Evolutionary conservation across 2,113 vertebrate species (phyloP).

Genomic region (Antechinus stuartii): DNA sequence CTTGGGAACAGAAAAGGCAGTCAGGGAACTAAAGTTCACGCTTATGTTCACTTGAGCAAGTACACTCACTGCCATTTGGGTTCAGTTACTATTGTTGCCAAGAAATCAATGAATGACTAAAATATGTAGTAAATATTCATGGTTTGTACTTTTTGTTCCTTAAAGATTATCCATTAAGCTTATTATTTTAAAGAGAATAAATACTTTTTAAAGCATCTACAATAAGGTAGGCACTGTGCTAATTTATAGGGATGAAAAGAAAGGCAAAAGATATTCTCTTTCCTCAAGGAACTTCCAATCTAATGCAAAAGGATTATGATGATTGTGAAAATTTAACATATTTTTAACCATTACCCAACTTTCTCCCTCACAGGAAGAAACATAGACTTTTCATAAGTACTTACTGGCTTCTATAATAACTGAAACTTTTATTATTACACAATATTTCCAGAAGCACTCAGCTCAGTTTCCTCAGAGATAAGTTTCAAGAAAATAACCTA

Average conservation of each 20-base stretch:
- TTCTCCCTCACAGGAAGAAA: not conserved
- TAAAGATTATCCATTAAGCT: not conserved
- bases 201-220: not conserved
- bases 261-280: not conserved
- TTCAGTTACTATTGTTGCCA: not conserved
- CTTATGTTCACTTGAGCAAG: not conserved
- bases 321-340: not conserved
- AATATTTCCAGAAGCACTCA: not conserved
- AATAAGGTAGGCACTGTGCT: not conserved
- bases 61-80: not conserved
- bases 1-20: not conserved
- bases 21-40: not conserved
- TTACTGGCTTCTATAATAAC: not conserved
- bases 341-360: not conserved
- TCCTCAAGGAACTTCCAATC: not conserved
- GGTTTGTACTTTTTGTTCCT: not conserved
- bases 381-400: not conserved
- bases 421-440: not conserved
- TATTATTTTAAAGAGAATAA: not conserved
- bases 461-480: not conserved
- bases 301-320: not conserved
- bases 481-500: not conserved
- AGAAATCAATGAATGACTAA: not conserved
- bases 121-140: not conserved
- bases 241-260: not conserved